These are phyloP conservation scores for Pampusana beccarii DNA, from an alignment of 2,113 vertebrate genomes.

Conservation along the genomic window DNA sequence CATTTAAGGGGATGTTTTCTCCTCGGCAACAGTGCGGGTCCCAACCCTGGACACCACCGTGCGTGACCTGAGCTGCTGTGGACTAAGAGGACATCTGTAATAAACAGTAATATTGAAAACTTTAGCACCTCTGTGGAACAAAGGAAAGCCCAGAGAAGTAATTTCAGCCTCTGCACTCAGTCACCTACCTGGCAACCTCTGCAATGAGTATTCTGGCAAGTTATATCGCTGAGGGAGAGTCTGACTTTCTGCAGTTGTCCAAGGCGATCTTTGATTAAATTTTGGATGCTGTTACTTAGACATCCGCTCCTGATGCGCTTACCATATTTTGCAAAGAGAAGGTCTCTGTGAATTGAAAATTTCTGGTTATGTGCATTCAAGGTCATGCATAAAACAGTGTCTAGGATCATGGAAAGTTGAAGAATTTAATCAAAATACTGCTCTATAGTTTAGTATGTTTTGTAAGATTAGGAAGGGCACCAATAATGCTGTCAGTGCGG, in stretches of 20 bases:
- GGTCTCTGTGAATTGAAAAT: conserved; percentile 58
- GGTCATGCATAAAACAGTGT: conserved; percentile 60
- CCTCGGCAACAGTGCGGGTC: background rate
- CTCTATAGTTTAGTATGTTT: conserved; percentile 33
- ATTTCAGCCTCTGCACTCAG: conserved; percentile 48
- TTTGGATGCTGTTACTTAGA: conserved; percentile 52
- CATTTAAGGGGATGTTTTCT: background rate
- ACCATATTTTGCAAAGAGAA: conserved; percentile 65
- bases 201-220: conserved; percentile 50
- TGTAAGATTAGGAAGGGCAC: conserved; percentile 34
- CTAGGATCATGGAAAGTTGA: conserved; percentile 34
- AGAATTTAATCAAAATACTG: conserved; percentile 68
- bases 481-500: conserved; percentile 34
- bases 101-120: conserved; percentile 11
- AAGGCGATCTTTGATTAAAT: conserved; percentile 57
- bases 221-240: conserved; percentile 25
- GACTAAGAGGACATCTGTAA: background rate
- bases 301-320: conserved; percentile 43
- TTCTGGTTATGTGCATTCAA: conserved; percentile 63
- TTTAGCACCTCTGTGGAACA: conserved; percentile 6
- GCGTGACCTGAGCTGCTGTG: rapidly evolving
- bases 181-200: conserved; percentile 51
- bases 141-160: conserved; percentile 48
- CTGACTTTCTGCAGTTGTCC: conserved; percentile 53
- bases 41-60: background rate